Evolutionary conservation across 1,140 invertebrate genomes (phyloP).

Genomic region (Gonioctena quinquepunctata): DNA sequence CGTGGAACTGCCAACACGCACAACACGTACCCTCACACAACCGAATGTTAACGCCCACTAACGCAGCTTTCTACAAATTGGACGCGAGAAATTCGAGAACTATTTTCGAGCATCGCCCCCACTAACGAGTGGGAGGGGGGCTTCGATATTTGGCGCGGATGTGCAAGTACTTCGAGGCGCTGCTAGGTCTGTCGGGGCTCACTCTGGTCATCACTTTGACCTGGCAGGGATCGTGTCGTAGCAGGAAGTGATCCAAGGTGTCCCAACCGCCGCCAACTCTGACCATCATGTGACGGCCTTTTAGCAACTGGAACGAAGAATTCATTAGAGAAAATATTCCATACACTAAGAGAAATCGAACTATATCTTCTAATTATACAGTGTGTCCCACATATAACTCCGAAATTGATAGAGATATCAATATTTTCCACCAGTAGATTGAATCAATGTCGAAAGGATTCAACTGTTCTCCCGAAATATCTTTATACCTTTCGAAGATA

Average conservation of each 20-base stretch:
- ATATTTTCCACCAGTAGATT: neutral
- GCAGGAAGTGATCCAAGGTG: slow-evolving; percentile 88
- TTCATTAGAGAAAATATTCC: no score
- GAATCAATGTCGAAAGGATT: no score
- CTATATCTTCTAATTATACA: no score
- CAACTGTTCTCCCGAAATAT: no score
- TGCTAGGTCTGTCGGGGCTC: slow-evolving; percentile 57
- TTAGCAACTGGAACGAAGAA: slow-evolving; percentile 73
- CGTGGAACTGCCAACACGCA: no score
- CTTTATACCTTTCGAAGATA: no score
- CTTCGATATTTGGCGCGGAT: slow-evolving; percentile 75
- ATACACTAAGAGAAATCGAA: no score
- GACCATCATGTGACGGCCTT: slow-evolving; percentile 90
- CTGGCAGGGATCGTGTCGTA: slow-evolving; percentile 88
- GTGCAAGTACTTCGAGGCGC: slow-evolving; percentile 65
- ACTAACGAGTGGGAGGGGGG: slow-evolving; percentile 57
- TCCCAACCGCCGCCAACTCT: slow-evolving; percentile 92
- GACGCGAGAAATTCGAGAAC: neutral
- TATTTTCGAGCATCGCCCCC: neutral
- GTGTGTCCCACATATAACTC: no score
- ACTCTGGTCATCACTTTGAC: slow-evolving; percentile 67
- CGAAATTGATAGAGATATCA: no score
- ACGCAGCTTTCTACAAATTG: no score
- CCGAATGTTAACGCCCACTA: no score
- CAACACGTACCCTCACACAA: no score